These are phyloP conservation scores for Centrocercus urophasianus DNA, from an alignment of 2,113 vertebrate species.

Conservation along the genomic window DNA sequence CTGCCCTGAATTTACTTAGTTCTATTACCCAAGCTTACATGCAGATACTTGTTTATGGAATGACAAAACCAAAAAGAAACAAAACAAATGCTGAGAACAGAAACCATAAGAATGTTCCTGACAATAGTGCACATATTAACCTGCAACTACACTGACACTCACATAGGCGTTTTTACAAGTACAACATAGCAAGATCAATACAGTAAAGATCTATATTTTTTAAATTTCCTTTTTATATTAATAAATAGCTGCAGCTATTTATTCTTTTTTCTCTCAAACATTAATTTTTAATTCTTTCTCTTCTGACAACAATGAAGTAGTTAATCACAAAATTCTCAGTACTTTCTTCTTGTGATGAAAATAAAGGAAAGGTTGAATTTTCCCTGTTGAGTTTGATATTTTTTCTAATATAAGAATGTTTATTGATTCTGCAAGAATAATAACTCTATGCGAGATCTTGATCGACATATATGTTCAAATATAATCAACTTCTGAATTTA, in stretches of 20 bases:
- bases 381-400: not conserved
- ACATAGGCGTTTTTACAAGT: not conserved
- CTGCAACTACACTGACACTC: not conserved
- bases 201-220: not conserved
- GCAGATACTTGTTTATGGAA: not conserved
- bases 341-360: not conserved
- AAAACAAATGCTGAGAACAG: not conserved
- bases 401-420: not conserved
- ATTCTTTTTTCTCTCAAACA: not conserved
- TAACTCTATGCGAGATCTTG: not conserved
- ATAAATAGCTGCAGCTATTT: not conserved
- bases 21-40: not conserved
- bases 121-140: not conserved
- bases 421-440: not conserved
- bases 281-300: not conserved
- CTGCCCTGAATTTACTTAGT: not conserved
- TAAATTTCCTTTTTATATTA: not conserved
- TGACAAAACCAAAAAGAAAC: not conserved
- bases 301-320: not conserved
- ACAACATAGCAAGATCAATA: not conserved
- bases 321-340: not conserved
- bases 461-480: not conserved
- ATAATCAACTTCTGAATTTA: not conserved
- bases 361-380: not conserved
- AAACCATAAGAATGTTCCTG: not conserved